These are phyloP conservation scores for Quadroppia sp. DNA, from an alignment of 2,888 invertebrate species.

Conservation along the genomic window DNA sequence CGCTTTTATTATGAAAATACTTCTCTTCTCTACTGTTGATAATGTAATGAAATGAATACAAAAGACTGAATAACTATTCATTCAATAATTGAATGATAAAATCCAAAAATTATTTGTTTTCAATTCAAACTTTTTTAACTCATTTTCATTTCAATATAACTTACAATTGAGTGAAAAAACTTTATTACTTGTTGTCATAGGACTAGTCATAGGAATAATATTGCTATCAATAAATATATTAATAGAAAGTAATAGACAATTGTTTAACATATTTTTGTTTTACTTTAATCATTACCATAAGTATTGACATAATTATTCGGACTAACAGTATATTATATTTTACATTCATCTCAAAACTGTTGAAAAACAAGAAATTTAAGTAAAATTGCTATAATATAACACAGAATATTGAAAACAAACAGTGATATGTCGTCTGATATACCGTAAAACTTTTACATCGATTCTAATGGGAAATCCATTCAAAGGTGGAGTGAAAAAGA, in stretches of 20 bases:
- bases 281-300: slow-evolving; percentile 21
- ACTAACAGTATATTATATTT: slow-evolving; percentile 26
- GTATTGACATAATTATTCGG: slow-evolving; percentile 25
- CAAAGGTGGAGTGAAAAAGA: slow-evolving; percentile 18
- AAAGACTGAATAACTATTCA: slow-evolving; percentile 12
- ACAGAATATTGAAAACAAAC: slow-evolving; percentile 21
- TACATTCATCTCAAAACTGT: slow-evolving; percentile 19
- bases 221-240: background rate
- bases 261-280: slow-evolving; percentile 21
- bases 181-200: too few species aligned
- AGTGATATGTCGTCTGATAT: slow-evolving; percentile 37
- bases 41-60: slow-evolving; percentile 36
- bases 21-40: slow-evolving; percentile 12
- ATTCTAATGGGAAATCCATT: slow-evolving; percentile 6
- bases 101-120: slow-evolving; percentile 16
- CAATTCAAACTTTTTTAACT: background rate
- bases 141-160: background rate
- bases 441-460: slow-evolving; percentile 9
- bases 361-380: slow-evolving; percentile 30
- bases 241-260: background rate
- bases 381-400: slow-evolving; percentile 28
- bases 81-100: slow-evolving; percentile 21
- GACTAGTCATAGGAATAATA: too few species aligned
- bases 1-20: slow-evolving; percentile 29
- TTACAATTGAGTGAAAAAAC: background rate